Conservation (phyloP, 1,140 invertebrate genomes). For the Batillaria attramentaria region DNA sequence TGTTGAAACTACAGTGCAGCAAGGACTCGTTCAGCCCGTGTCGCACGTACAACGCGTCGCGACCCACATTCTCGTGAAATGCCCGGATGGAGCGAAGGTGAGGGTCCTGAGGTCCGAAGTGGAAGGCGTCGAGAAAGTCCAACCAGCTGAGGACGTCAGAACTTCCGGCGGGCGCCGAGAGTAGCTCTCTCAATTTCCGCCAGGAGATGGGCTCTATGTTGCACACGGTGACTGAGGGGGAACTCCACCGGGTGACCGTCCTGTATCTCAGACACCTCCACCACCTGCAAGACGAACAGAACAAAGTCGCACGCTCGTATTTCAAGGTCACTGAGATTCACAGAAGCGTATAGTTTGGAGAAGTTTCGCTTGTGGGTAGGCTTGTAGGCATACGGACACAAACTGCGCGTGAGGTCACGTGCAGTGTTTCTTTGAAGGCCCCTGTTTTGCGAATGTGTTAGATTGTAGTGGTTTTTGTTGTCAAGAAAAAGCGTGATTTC, state of each 20-base stretch:
- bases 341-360: too few species aligned
- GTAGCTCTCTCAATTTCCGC: conserved; percentile 46
- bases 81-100: conserved; percentile 58
- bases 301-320: too few species aligned
- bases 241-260: conserved; percentile 66
- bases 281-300: conserved; percentile 50
- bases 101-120: conserved; percentile 39
- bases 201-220: conserved; percentile 65
- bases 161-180: conserved; percentile 18
- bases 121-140: conserved; percentile 51
- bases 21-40: conserved; percentile 60
- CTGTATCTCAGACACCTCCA: conserved; percentile 66
- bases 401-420: too few species aligned
- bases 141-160: conserved; percentile 32
- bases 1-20: conserved; percentile 63
- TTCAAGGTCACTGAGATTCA: too few species aligned
- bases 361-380: too few species aligned
- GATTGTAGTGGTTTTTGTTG: too few species aligned
- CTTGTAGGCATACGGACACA: too few species aligned
- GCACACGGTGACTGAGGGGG: conserved; percentile 63
- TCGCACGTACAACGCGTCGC: conserved; percentile 52
- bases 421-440: too few species aligned
- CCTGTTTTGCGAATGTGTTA: too few species aligned
- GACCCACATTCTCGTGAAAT: conserved; percentile 62
- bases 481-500: too few species aligned